Conservation (phyloP, 2,797 vertebrate genomes). For the Bradypodion pumilum region DNA sequence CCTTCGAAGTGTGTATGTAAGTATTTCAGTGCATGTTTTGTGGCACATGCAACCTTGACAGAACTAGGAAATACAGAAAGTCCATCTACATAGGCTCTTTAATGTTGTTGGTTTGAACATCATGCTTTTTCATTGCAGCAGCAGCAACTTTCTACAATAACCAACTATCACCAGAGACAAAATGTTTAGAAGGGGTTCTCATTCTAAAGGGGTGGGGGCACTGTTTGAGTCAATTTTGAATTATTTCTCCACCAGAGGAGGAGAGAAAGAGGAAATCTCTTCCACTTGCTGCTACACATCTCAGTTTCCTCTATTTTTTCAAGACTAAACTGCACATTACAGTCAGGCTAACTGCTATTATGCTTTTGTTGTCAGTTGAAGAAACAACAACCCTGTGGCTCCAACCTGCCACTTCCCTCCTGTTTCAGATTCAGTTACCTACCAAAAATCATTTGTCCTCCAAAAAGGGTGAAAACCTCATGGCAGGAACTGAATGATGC, state of each 20-base stretch:
- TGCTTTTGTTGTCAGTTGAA: too few relatives aligned
- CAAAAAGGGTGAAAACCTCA: neutral
- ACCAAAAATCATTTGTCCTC: neutral
- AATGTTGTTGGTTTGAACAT: conserved; percentile 25
- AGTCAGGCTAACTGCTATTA: too few relatives aligned
- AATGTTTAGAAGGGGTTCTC: neutral
- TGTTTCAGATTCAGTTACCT: neutral
- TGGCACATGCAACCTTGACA: neutral
- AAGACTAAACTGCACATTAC: too few relatives aligned
- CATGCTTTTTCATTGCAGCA: neutral
- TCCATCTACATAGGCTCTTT: neutral
- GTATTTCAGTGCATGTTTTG: conserved; percentile 17
- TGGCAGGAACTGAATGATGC: neutral
- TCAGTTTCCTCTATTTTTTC: too few relatives aligned
- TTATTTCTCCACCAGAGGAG: neutral
- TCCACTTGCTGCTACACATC: too few relatives aligned
- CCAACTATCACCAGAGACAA: neutral
- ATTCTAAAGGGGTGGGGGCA: neutral
- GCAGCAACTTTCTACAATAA: conserved; percentile 1
- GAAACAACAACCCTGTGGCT: too few relatives aligned
- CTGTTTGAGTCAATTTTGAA: neutral
- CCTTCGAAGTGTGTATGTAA: conserved; percentile 67
- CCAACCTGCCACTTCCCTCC: neutral
- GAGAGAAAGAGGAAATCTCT: too few relatives aligned
- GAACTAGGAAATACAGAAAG: conserved; percentile 1